These are phyloP conservation scores for Aphelenchoides bicaudatus DNA, from an alignment of 2,888 invertebrate genomes.

Conservation along the genomic window DNA sequence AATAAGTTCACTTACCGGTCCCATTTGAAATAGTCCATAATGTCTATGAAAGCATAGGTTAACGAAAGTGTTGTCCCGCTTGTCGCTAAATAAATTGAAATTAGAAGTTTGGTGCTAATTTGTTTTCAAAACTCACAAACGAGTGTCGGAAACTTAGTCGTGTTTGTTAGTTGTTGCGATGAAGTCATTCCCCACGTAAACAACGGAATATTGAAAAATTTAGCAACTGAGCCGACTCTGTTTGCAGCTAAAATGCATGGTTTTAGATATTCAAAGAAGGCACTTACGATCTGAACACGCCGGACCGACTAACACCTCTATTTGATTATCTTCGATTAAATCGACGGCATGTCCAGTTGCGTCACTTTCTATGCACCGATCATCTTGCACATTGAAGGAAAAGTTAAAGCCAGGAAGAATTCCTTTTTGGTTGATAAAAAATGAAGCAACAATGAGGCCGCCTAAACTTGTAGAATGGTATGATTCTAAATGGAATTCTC, in stretches of 20 bases:
- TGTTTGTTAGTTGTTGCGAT: conserved; percentile 5
- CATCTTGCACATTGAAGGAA: conserved; percentile 25
- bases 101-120: conserved; percentile 3
- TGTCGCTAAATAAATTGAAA: not conserved
- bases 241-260: conserved; percentile 31
- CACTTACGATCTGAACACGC: conserved; percentile 41
- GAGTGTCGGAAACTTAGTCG: conserved; percentile 12
- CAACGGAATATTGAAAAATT: conserved; percentile 25
- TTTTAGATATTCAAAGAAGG: not conserved
- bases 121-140: too few species aligned
- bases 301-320: conserved; percentile 48
- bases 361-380: conserved; percentile 19
- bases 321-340: conserved; percentile 33
- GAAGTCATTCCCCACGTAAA: conserved; percentile 20
- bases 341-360: conserved; percentile 31
- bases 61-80: not conserved
- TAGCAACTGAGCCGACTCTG: conserved; percentile 28
- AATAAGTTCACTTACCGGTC: too few species aligned
- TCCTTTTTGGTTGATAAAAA: conserved; percentile 16
- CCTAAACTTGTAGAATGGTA: too few species aligned
- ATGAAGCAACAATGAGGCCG: conserved; percentile 16
- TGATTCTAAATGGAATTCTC: too few species aligned
- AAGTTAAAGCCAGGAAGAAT: conserved; percentile 22
- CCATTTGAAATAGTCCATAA: conserved; percentile 8
- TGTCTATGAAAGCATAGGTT: not conserved